Evolutionary conservation across 1,140 invertebrate species (phyloP).

Genomic region (Drosophila baimaii): DNA sequence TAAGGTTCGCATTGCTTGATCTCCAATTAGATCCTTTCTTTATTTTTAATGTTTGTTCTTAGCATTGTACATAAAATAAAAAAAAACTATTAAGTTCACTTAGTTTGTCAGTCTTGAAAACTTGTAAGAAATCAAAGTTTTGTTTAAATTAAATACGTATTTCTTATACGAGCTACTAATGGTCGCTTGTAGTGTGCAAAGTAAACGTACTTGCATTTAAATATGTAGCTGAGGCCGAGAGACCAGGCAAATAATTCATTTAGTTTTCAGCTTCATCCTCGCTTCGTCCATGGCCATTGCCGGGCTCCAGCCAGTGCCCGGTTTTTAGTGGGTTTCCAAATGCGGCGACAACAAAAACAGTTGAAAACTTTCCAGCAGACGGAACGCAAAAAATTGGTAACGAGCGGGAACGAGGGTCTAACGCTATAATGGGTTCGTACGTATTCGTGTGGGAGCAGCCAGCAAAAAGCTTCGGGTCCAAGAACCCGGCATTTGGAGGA

Average conservation of each 20-base stretch:
- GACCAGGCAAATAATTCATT: conserved; percentile 49
- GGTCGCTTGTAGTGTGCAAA: background rate
- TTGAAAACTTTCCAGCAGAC: conserved; percentile 45
- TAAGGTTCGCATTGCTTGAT: too few relatives aligned
- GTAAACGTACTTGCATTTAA: conserved; percentile 12
- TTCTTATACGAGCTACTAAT: background rate
- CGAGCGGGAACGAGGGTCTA: conserved; percentile 25
- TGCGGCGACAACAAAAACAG: conserved; percentile 56
- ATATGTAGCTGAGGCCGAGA: conserved; percentile 1
- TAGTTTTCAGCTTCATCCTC: conserved; percentile 35
- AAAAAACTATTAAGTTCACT: too few relatives aligned
- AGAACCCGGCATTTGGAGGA: conserved; percentile 29
- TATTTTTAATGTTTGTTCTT: too few relatives aligned
- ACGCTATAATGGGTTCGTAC: conserved; percentile 16
- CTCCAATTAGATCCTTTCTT: too few relatives aligned
- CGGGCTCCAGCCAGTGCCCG: conserved; percentile 37
- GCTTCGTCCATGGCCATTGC: conserved; percentile 22
- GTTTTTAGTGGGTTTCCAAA: conserved; percentile 75
- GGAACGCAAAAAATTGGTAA: conserved; percentile 33
- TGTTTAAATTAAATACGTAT: background rate
- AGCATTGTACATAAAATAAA: too few relatives aligned
- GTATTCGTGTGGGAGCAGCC: conserved; percentile 32
- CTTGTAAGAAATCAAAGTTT: background rate
- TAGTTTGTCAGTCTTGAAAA: too few relatives aligned
- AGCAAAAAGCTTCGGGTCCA: conserved; percentile 19